Evolutionary conservation across 2,888 invertebrate genomes (phyloP), one percentile per base, ranked within the genome.

Genomic region (Proisotoma minuta): DNA sequence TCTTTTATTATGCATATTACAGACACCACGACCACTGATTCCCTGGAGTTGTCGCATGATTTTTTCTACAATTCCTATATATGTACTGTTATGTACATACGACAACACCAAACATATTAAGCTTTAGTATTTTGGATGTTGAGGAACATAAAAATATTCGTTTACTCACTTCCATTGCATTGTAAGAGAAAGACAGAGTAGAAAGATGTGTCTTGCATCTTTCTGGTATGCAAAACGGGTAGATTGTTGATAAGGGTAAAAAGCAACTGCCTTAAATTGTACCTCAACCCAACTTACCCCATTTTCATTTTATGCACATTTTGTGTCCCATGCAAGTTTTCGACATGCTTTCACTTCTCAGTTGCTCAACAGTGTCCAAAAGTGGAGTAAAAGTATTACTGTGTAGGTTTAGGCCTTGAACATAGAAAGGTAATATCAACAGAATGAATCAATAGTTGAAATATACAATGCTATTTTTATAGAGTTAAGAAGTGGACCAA

Each of bases 371-470:
- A 10, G 8, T 34, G 34, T 10, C 15, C 8, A 8, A 34, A 34
- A 34, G 15, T n/a, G n/a, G n/a, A 34, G 34, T 10, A 34, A 34
- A 15, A 34, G 34, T 10, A 15, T 15, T 10, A 34, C 8, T 10
- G 34, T 8, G 8, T 15, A 8, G 8, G 15, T 8, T 10, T 15
- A 34, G 34, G 34, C 43, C 43, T 43, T 43, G 18, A 20, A 20
- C 18, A 43, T 18, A n/a, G 43, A 20, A 43, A 43, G 20, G 43
- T 20, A 43, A 43, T 43, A 43, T 43, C 43, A 34, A 18, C n/a
- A 5, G 23, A 54, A 54, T 54, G 39, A 54, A 54, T 54, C 53
- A 54, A 54, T 54, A 39, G 23, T 29, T 28, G 28, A 39, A 54
- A 54, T 39, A 24, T 23, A 34, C n/a, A 12, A 29, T 3, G 34